Evolutionary conservation across 2,797 vertebrate species (phyloP).

Genomic region (Melanotaenia trifasciata): DNA sequence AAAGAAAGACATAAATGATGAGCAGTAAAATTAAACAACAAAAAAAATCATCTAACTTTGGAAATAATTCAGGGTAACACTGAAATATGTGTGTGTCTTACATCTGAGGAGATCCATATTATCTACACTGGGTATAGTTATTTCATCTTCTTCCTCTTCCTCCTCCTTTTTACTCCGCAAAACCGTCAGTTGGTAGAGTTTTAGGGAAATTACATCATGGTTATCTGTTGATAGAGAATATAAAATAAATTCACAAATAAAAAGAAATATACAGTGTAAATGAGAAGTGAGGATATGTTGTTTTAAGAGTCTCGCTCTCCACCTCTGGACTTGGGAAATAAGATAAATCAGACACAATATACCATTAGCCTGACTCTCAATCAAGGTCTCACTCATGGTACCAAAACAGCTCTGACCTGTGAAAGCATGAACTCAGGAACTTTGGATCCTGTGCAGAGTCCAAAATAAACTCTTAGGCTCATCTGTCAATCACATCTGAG

Average conservation of each 20-base stretch:
- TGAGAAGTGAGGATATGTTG: not conserved
- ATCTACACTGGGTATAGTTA: constrained; percentile 92
- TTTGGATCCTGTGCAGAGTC: not conserved
- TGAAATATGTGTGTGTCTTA: constrained; percentile 47
- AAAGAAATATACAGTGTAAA: not conserved
- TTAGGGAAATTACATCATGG: constrained; percentile 94
- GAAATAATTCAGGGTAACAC: not conserved
- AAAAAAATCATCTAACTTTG: not conserved
- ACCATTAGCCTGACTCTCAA: not conserved
- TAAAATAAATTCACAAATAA: not conserved
- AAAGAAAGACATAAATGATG: not conserved
- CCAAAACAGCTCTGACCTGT: not conserved
- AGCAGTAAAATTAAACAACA: not conserved
- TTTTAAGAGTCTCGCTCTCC: not conserved
- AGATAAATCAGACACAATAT: not conserved
- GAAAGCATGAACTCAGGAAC: not conserved
- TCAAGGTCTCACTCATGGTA: not conserved
- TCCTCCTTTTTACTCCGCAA: constrained; percentile 88
- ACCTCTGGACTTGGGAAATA: not conserved
- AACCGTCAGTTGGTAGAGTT: constrained; percentile 94
- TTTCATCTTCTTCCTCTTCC: constrained; percentile 87
- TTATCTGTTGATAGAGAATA: constrained; percentile 84
- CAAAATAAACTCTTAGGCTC: not conserved
- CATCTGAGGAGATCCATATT: constrained; percentile 89
- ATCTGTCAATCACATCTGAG: not conserved